Evolutionary conservation across 2,797 vertebrate species (phyloP), one percentile per base, ranked within the genome.

Genomic region (Morus bassanus): DNA sequence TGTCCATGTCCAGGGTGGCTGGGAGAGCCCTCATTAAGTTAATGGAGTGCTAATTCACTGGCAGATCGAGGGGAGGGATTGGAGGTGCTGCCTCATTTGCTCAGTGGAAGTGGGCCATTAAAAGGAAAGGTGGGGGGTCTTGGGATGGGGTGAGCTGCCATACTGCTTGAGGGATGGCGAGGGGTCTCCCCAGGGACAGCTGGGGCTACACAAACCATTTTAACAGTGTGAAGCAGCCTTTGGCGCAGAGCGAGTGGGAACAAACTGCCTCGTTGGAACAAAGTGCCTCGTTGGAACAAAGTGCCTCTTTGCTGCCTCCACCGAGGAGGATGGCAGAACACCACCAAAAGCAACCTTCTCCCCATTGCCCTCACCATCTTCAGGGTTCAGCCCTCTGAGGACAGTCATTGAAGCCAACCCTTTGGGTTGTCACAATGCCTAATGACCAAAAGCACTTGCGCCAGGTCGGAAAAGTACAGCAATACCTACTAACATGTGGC

Each of bases 21-120:
- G 16, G 92, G 75, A 95, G 90, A 93, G 72, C 91, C 68, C 95
- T 98, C 96, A 39, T 97, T 97, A 98, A 97, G 65, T 91, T 98
- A 97, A 98, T 96, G 91, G 96, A 64, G 72, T 82, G 95, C 91
- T 98, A 96, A 98, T 97, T 98, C 89, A 68, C 96, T 97, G 97
- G 82, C 97, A 97, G 96, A 91, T 72, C 48, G 88, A 97, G 94
- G 87, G 96, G 95, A 95, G 87, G 85, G 92, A 54, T 85, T 4
- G 0, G 22, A 88, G 67, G 95, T 5, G 3, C 95, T 90, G 93
- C 92, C 91, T 97, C 96, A 93, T 97, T 97, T 95, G 93, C 96
- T 95, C 31, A 1, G 79, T 88, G 91, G 96, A 94, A 93, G 79
- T 53, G 85, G 85, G 70, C 94, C 94, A 93, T 97, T 95, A 93